Evolutionary conservation across 2,113 vertebrate genomes (phyloP).

Genomic region (Urocynchramus pylzowi): DNA sequence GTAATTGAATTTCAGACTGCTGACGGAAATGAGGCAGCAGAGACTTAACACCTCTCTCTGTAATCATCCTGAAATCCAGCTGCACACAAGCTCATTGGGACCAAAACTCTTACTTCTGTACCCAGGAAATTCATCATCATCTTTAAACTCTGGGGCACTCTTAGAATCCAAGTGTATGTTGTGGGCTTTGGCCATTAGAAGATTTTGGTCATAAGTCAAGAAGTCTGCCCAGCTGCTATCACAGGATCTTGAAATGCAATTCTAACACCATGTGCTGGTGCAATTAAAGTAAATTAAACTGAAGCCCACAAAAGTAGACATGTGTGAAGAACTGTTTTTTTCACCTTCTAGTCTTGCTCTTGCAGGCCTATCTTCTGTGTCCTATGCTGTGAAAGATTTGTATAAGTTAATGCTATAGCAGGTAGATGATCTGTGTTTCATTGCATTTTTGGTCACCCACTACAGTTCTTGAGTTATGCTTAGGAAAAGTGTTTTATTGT

Average conservation of each 20-base stretch:
- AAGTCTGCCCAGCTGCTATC: not conserved
- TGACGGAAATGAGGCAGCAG: not conserved
- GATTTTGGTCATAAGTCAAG: not conserved
- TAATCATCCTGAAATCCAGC: not conserved
- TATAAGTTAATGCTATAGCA: not conserved
- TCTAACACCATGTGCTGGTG: not conserved
- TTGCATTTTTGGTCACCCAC: not conserved
- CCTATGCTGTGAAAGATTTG: not conserved
- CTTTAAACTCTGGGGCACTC: not conserved
- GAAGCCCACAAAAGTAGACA: not conserved
- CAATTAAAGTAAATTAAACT: not conserved
- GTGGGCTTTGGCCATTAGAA: not conserved
- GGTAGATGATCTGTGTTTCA: not conserved
- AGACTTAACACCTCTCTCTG: not conserved
- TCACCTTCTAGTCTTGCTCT: not conserved
- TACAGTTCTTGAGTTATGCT: not conserved
- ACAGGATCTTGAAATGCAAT: not conserved
- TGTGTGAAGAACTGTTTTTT: not conserved
- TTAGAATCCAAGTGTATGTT: rapidly evolving
- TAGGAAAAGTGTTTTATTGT: not conserved
- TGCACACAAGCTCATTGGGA: rapidly evolving
- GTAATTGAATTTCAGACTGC: not conserved
- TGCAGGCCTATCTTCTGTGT: not conserved
- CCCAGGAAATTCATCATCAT: not conserved
- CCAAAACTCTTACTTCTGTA: not conserved